These are phyloP conservation scores for Microctenopoma lineatum DNA, from an alignment of 2,797 vertebrate genomes.

Conservation along the genomic window DNA sequence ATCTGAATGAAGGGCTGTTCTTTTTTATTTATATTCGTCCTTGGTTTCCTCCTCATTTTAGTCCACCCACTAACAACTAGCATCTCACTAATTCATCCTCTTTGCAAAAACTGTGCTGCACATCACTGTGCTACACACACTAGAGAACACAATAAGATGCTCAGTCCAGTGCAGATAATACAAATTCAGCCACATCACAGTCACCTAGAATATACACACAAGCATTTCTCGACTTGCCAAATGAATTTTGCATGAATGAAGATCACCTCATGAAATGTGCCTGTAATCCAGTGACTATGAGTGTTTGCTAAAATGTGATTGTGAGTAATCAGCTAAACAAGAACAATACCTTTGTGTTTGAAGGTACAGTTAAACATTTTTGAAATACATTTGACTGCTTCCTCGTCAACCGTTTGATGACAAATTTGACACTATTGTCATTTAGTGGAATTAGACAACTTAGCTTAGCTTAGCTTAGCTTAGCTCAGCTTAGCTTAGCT, in stretches of 20 bases:
- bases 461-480: no score
- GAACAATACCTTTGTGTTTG: no score
- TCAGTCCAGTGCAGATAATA: neutral
- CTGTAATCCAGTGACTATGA: neutral
- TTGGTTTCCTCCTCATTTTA: neutral
- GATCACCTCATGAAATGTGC: neutral
- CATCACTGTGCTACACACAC: constrained; percentile 13
- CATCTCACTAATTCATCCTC: constrained; percentile 22
- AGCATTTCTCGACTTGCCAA: neutral
- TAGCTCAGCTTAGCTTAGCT: no score
- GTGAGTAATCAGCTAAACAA: no score
- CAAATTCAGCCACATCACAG: neutral
- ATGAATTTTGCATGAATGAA: neutral
- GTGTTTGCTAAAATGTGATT: no score
- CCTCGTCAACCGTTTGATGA: no score
- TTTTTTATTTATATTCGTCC: neutral
- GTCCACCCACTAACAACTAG: constrained; percentile 37
- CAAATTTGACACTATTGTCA: no score
- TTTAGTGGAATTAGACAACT: no score
- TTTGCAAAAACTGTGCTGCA: constrained; percentile 23
- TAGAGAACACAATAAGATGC: no score
- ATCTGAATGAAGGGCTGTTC: neutral
- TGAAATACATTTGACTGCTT: no score
- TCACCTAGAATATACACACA: neutral
- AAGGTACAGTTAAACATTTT: no score